phyloP scores from a whole-genome alignment of 2,797 vertebrate species.

The Semotilus atromaculatus region DNA sequence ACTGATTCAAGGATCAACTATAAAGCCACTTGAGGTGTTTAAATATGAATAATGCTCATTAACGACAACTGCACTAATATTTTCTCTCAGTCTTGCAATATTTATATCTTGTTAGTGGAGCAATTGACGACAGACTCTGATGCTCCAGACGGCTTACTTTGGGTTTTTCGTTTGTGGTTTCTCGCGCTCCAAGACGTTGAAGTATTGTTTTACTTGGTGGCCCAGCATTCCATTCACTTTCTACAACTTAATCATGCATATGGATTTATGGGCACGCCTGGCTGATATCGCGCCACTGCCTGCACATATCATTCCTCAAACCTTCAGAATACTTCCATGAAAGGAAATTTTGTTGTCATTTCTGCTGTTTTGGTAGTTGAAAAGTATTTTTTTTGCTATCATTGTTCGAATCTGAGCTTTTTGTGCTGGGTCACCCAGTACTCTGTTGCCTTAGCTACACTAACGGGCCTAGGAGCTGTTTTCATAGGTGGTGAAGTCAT shows the following conservation, averaged over 20 bases:
- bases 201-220: constrained; percentile 52
- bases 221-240: constrained; percentile 22
- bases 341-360: constrained; percentile 51
- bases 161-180: constrained; percentile 23
- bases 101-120: constrained; percentile 62
- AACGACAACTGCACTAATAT: constrained; percentile 56
- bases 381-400: constrained; percentile 35
- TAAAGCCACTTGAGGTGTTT: constrained; percentile 21
- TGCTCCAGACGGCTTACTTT: constrained; percentile 38
- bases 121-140: constrained; percentile 52
- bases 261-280: constrained; percentile 24
- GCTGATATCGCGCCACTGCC: not conserved
- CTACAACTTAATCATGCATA: constrained; percentile 45
- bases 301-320: constrained; percentile 23
- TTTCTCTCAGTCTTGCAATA: constrained; percentile 59
- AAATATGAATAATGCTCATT: constrained; percentile 58
- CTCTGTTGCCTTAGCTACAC: constrained; percentile 43
- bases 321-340: constrained; percentile 29
- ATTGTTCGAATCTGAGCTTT: constrained; percentile 28
- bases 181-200: constrained; percentile 30
- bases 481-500: constrained; percentile 70
- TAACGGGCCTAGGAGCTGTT: constrained; percentile 51
- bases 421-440: constrained; percentile 57
- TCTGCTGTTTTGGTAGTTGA: constrained; percentile 38
- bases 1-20: not conserved